Percentiles rank a stretch among this genome's conserved stretches.
These are phyloP conservation scores for Xenopus tropicalis DNA, from an alignment of 2,113 vertebrate species.

Conservation along the genomic window DNA sequence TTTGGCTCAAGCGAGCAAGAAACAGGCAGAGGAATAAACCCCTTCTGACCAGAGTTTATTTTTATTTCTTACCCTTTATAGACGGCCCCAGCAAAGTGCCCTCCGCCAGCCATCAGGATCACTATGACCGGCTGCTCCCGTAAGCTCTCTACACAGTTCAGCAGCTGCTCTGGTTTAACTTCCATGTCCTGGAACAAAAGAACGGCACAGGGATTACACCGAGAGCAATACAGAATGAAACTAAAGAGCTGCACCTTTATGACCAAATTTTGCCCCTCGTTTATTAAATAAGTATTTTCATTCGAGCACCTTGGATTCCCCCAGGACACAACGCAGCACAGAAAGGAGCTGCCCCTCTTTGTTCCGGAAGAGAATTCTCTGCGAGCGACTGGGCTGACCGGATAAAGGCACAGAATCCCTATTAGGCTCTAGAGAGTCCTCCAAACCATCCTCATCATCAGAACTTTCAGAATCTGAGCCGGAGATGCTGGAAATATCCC, in stretches of 20 bases:
- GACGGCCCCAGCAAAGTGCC: slow-evolving; percentile 91
- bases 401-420: slow-evolving; percentile 36
- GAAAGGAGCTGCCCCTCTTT: slow-evolving; percentile 73
- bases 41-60: not conserved
- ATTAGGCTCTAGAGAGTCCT: slow-evolving; percentile 1
- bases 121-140: slow-evolving; percentile 66
- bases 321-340: slow-evolving; percentile 74
- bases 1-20: not conserved
- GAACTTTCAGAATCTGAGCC: slow-evolving; percentile 79
- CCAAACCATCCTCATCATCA: slow-evolving; percentile 50
- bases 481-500: slow-evolving; percentile 92
- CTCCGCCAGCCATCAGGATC: slow-evolving; percentile 90
- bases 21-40: not conserved
- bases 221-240: not conserved
- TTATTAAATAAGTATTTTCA: too few relatives aligned
- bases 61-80: slow-evolving; percentile 79
- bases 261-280: too few relatives aligned
- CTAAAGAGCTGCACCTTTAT: too few relatives aligned
- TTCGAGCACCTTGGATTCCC: slow-evolving; percentile 64
- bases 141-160: slow-evolving; percentile 64
- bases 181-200: slow-evolving; percentile 39
- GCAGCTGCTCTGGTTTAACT: slow-evolving; percentile 51
- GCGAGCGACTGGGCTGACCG: slow-evolving; percentile 50
- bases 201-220: not conserved
- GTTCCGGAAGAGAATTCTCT: slow-evolving; percentile 77